Evolutionary conservation across 2,888 invertebrate species (phyloP).

Genomic region (Suillia variegata): DNA sequence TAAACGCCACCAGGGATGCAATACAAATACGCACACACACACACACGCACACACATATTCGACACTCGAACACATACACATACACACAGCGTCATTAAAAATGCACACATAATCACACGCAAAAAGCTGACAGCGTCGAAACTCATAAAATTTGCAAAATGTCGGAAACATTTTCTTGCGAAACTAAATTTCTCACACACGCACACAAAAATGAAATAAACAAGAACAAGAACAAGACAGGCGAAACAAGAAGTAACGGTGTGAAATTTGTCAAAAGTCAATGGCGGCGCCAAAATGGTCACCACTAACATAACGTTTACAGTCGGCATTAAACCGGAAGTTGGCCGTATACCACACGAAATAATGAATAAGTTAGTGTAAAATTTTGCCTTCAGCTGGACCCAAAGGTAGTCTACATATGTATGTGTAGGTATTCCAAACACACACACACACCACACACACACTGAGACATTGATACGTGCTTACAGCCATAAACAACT

Average conservation of each 20-base stretch:
- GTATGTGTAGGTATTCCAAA: background rate
- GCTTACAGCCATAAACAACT: background rate
- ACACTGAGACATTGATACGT: background rate
- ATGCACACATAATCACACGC: conserved; percentile 32
- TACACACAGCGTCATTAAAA: conserved; percentile 37
- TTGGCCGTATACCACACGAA: background rate
- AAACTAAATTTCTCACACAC: conserved; percentile 38
- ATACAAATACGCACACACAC: conserved; percentile 50
- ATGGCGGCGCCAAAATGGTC: conserved; percentile 1
- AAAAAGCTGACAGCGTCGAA: conserved; percentile 32
- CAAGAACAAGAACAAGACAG: background rate
- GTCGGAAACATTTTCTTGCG: conserved; percentile 52
- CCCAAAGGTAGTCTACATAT: background rate
- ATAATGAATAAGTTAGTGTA: background rate
- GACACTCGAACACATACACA: conserved; percentile 10
- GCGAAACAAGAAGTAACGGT: no score
- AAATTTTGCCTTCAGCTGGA: background rate
- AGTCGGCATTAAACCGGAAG: background rate
- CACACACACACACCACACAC: background rate
- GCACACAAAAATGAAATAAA: background rate
- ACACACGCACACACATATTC: conserved; percentile 31
- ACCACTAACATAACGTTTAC: background rate
- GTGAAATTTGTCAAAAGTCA: conserved; percentile 6
- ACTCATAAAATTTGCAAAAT: conserved; percentile 50
- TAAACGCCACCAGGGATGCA: conserved; percentile 51